A percentile compares a stretch with the other conserved stretches of the same genome.
phyloP scores from a whole-genome alignment of 2,113 vertebrate species.

The Muscicapa adusta region DNA sequence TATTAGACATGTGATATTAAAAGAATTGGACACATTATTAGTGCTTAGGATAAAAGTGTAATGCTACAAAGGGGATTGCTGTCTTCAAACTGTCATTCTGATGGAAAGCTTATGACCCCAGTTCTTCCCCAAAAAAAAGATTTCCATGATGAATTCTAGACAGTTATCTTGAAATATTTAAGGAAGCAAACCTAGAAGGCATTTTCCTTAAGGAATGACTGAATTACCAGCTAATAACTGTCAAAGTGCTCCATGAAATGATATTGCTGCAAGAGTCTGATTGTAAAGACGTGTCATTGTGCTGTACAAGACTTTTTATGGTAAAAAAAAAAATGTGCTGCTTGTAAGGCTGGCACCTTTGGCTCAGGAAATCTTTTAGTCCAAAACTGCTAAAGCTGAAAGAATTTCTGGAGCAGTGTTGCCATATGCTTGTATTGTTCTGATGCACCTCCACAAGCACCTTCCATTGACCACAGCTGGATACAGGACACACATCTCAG shows the following conservation, averaged over 20 bases:
- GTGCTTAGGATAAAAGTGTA: neutral
- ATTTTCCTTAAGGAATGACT: neutral
- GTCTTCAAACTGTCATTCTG: neutral
- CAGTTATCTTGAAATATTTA: slow-evolving; percentile 15
- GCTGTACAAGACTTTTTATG: neutral
- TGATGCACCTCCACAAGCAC: neutral
- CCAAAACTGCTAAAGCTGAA: neutral
- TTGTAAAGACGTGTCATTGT: neutral
- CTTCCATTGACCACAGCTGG: neutral
- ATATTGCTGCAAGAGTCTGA: neutral
- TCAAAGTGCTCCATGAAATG: neutral
- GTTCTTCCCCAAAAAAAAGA: neutral
- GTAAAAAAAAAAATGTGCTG: neutral
- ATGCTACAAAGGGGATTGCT: neutral
- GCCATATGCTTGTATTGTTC: neutral
- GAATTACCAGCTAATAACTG: neutral
- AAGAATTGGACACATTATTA: neutral
- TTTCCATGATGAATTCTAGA: neutral
- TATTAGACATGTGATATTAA: neutral
- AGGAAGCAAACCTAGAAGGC: slow-evolving; percentile 2
- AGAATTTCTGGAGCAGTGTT: neutral
- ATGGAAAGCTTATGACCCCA: neutral
- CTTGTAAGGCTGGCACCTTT: neutral
- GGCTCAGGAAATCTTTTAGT: neutral
- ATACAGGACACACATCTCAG: neutral